phyloP scores from a whole-genome alignment of 2,113 vertebrate species.

The Poeciliopsis prolifica region DNA sequence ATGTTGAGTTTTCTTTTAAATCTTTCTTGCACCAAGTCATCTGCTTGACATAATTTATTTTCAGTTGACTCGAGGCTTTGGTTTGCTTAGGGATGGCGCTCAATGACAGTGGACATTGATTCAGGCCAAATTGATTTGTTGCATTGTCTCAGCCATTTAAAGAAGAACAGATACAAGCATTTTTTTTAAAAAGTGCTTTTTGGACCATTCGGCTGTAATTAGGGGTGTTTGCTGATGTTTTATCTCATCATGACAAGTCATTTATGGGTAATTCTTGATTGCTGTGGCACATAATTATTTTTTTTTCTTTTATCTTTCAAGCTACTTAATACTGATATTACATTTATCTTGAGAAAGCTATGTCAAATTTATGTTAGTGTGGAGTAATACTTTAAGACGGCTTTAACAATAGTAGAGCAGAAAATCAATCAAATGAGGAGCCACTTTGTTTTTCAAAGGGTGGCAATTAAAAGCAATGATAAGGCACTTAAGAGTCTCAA shows the following conservation, averaged over 20 bases:
- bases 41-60: neutral
- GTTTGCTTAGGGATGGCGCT: neutral
- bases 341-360: neutral
- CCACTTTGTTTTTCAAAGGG: neutral
- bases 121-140: conserved; percentile 37
- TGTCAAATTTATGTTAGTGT: neutral
- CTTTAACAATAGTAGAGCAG: neutral
- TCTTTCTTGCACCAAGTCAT: neutral
- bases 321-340: neutral
- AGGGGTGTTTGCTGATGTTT: neutral
- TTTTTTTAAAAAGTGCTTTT: conserved; percentile 23
- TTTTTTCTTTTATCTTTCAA: neutral
- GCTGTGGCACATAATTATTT: neutral
- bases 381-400: neutral
- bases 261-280: neutral
- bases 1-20: neutral
- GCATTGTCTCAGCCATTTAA: conserved; percentile 28
- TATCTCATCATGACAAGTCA: neutral
- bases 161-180: conserved; percentile 13
- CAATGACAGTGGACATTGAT: conserved; percentile 53
- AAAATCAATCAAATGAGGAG: neutral
- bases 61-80: neutral
- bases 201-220: neutral
- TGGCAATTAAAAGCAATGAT: neutral
- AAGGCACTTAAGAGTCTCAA: neutral